Evolutionary conservation across 2,888 invertebrate genomes (phyloP).

Genomic region (Limnephilus rhombicus): DNA sequence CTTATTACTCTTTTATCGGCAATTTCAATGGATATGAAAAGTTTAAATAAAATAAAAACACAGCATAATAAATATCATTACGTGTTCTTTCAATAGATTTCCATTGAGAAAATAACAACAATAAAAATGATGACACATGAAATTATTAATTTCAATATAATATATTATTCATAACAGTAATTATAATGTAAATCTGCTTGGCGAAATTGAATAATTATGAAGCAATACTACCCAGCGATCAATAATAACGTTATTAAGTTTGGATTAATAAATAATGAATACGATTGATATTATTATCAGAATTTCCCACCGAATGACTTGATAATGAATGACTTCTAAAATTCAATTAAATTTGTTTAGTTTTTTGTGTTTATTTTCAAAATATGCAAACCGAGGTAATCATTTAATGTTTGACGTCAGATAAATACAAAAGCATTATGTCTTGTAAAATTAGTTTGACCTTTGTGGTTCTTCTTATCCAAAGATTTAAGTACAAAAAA

Average conservation of each 20-base stretch:
- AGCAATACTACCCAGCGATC: background rate
- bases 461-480: background rate
- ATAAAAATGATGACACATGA: too few species aligned
- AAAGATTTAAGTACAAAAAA: background rate
- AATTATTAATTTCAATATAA: too few species aligned
- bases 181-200: background rate
- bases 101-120: too few species aligned
- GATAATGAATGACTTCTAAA: too few species aligned
- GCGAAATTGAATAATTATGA: background rate
- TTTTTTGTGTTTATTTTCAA: background rate
- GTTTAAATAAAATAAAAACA: too few species aligned
- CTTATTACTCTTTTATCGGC: too few species aligned
- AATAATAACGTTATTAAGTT: background rate
- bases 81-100: too few species aligned
- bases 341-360: too few species aligned
- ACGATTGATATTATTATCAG: background rate
- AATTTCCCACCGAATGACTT: background rate
- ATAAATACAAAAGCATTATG: background rate
- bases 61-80: too few species aligned
- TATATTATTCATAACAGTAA: too few species aligned
- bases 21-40: too few species aligned
- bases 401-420: background rate
- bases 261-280: background rate
- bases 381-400: background rate
- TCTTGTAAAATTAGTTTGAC: background rate